Evolutionary conservation across 2,797 vertebrate genomes (phyloP), one percentile per base, ranked within the genome.

Genomic region (Typhlichthys subterraneus): DNA sequence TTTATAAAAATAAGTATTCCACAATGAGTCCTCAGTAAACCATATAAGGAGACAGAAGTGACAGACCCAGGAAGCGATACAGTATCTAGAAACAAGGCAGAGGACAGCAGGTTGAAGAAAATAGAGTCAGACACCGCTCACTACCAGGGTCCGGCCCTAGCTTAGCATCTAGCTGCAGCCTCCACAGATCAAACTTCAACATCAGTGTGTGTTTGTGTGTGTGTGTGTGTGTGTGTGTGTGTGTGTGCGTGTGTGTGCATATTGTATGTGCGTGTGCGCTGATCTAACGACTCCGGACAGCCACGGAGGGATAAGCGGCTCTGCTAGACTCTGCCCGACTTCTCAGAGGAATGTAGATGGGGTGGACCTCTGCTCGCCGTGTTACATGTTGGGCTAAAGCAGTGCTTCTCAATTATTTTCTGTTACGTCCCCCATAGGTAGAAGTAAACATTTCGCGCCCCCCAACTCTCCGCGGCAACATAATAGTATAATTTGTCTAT

Each of bases 221-320:
- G 45, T 57, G 52, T 33, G 48, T 57, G 62, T 55, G 45, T 57
- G 52, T 33, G 48, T 57, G 62, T 67, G 69, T 56, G 71, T 68
- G 62, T 62, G 58, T 10, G 33, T 50, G 46, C 63, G 59, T 55
- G 33, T 46, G 15, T 23, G 14, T 45, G 72, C 77, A 70, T 64
- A 81, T 72, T 29, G 29, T 49, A n/a, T 10, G 50, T 15, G 50
- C 66, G 71, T 72, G 74, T 78, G 69, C 66, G n/a, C 69, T 90
- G 88, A 91, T 90, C 85, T 90, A 89, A 91, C 86, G 65, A 81
- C 81, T 77, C 83, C 80, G 87, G 89, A 90, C 88, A 91, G 86
- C 81, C 87, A 84, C 77, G 75, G 85, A 90, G 87, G 80, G 76
- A 58, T 87, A 85, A 74, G 87, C 84, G 81, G 73, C 85, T 83